phyloP scores from a whole-genome alignment of 2,797 vertebrate species.

The Alouatta caraya region DNA sequence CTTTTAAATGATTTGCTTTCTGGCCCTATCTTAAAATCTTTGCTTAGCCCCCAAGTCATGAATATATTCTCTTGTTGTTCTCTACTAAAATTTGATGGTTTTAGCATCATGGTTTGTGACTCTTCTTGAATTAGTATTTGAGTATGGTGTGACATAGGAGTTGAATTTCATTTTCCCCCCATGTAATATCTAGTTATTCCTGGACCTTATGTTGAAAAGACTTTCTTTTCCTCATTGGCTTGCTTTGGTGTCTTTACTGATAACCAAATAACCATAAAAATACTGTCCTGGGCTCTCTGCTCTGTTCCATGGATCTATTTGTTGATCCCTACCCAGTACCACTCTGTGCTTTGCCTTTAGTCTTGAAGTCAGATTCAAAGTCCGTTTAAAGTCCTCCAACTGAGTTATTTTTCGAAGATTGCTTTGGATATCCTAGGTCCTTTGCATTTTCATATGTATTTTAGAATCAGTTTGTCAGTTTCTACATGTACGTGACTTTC shows the following conservation, averaged over 20 bases:
- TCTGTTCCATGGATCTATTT: neutral
- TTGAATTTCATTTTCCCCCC: neutral
- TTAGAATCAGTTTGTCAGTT: slow-evolving; percentile 7
- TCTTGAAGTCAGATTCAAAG: neutral
- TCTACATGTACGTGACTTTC: neutral
- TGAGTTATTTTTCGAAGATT: neutral
- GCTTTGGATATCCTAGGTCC: neutral
- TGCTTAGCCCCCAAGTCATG: neutral
- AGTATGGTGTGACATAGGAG: neutral
- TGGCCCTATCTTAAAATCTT: neutral
- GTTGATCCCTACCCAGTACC: neutral
- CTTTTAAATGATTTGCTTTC: neutral
- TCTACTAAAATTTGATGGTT: neutral
- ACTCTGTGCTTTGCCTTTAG: neutral
- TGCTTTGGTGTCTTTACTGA: neutral
- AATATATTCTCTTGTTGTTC: neutral
- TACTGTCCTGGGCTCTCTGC: neutral
- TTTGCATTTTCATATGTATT: neutral
- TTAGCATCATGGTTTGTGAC: neutral
- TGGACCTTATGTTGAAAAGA: neutral
- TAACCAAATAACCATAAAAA: neutral
- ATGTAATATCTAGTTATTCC: neutral
- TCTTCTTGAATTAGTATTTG: neutral
- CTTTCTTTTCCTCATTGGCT: neutral
- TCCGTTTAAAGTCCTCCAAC: neutral